These are phyloP conservation scores for Lineus longissimus DNA, from an alignment of 1,140 invertebrate genomes.

Conservation along the genomic window DNA sequence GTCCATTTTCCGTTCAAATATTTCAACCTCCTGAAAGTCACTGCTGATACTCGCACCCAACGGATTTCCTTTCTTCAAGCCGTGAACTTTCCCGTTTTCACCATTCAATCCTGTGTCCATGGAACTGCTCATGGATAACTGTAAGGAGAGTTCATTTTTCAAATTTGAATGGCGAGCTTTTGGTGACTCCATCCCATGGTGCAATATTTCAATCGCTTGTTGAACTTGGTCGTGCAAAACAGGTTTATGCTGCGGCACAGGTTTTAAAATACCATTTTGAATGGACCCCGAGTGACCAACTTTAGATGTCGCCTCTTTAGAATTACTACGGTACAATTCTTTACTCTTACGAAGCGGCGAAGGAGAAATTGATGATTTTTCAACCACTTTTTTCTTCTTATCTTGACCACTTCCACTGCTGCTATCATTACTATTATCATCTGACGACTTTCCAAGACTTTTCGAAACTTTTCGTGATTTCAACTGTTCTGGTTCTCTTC, in stretches of 20 bases:
- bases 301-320: too few relatives aligned
- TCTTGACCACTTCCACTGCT: too few relatives aligned
- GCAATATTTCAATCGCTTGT: neutral
- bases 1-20: neutral
- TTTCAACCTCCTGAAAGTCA: slow-evolving; percentile 1
- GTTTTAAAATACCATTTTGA: too few relatives aligned
- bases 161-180: neutral
- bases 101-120: neutral
- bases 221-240: neutral
- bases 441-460: too few relatives aligned
- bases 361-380: too few relatives aligned
- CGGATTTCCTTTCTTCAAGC: neutral
- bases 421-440: too few relatives aligned
- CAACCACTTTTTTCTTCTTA: too few relatives aligned
- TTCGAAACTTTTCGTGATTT: too few relatives aligned
- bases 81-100: neutral
- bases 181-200: neutral
- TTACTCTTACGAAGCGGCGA: too few relatives aligned
- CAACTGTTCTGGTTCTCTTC: too few relatives aligned
- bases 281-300: too few relatives aligned
- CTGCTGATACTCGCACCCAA: slow-evolving; percentile 6
- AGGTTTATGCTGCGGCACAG: neutral
- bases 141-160: neutral
- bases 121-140: neutral
- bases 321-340: too few relatives aligned